Conservation (phyloP, 1,140 invertebrate species). For the Olivierus martensii region DNA sequence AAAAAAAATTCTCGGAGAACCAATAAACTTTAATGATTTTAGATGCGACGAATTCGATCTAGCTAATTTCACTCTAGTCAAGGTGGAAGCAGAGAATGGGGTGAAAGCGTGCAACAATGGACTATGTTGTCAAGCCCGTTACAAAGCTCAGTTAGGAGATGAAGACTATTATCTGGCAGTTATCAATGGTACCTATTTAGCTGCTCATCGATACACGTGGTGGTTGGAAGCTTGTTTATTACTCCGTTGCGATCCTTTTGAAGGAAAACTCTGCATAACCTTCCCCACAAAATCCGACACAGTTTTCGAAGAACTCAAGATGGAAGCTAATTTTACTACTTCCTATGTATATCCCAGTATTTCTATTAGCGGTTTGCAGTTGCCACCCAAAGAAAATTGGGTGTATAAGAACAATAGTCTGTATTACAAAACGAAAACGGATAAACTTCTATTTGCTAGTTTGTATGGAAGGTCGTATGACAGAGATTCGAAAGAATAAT, state of each 20-base stretch:
- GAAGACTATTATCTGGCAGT: conserved; percentile 6
- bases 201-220: neutral
- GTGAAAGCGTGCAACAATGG: conserved; percentile 8
- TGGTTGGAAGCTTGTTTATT: conserved; percentile 11
- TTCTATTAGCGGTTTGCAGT: neutral
- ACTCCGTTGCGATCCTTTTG: conserved; percentile 1
- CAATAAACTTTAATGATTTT: neutral
- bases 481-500: conserved; percentile 2
- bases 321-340: conserved; percentile 3
- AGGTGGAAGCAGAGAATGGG: neutral
- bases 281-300: neutral
- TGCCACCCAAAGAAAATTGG: conserved; percentile 5
- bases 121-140: conserved; percentile 12
- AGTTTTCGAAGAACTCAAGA: conserved; percentile 1
- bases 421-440: neutral
- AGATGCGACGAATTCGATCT: neutral
- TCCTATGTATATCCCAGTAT: conserved; percentile 5
- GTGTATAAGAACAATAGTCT: neutral
- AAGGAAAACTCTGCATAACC: neutral
- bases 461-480: conserved; percentile 6
- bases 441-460: neutral
- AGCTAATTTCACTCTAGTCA: conserved; percentile 2
- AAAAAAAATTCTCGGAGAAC: neutral
- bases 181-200: neutral
- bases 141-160: conserved; percentile 2